Percentiles rank a stretch among this genome's conserved stretches.
These are phyloP conservation scores for Hydriomena furcata DNA, from an alignment of 2,888 invertebrate species.

Conservation along the genomic window DNA sequence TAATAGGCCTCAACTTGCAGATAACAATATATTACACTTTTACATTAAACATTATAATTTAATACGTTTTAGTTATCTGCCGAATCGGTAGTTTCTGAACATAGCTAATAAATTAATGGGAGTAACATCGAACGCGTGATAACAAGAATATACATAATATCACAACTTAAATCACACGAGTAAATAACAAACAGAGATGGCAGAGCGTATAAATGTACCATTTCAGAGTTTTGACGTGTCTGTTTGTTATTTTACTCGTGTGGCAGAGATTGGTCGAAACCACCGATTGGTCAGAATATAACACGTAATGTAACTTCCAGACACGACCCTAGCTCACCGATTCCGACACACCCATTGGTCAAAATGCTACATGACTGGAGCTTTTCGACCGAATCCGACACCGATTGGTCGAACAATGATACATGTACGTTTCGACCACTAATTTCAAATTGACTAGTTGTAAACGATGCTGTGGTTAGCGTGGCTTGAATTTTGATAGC, in stretches of 20 bases:
- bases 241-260: constrained; percentile 8
- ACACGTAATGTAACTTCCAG: constrained; percentile 18
- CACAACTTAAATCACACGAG: constrained; percentile 27
- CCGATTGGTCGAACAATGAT: not conserved
- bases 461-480: constrained; percentile 27
- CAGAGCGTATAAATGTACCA: too few relatives aligned
- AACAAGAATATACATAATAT: constrained; percentile 34
- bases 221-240: too few relatives aligned
- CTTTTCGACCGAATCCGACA: not conserved
- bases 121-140: constrained; percentile 26
- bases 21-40: constrained; percentile 60
- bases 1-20: constrained; percentile 58
- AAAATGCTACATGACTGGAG: not conserved
- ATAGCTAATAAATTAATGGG: constrained; percentile 15
- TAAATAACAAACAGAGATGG: constrained; percentile 3
- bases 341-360: constrained; percentile 25
- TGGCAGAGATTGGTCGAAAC: constrained; percentile 1
- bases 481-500: constrained; percentile 22
- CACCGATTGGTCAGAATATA: constrained; percentile 11
- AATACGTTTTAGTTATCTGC: constrained; percentile 17
- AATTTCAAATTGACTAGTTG: constrained; percentile 53
- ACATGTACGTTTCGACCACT: constrained; percentile 1
- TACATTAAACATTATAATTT: constrained; percentile 37
- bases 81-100: constrained; percentile 26
- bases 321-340: constrained; percentile 34